phyloP scores from a whole-genome alignment of 2,113 vertebrate genomes.

The Indicator indicator region DNA sequence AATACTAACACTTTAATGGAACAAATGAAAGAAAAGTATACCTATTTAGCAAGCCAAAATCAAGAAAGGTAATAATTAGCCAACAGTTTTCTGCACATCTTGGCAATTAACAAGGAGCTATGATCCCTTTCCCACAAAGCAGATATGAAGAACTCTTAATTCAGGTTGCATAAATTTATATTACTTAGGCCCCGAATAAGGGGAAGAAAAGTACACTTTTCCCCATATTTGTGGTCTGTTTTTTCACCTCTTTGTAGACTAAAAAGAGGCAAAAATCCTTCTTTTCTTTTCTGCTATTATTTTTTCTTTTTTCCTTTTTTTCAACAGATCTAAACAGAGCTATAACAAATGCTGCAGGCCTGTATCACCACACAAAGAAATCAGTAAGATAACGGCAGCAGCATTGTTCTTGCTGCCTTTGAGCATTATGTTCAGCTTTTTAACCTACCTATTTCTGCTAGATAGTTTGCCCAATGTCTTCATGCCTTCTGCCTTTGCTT shows the following conservation, averaged over 20 bases:
- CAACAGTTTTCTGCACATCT: neutral
- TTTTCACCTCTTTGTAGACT: neutral
- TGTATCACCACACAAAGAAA: neutral
- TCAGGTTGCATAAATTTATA: neutral
- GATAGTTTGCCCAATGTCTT: neutral
- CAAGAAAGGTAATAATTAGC: neutral
- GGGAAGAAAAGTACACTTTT: neutral
- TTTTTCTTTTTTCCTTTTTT: neutral
- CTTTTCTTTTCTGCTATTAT: neutral
- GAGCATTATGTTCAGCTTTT: neutral
- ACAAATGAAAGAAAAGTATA: neutral
- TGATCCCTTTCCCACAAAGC: fast-evolving
- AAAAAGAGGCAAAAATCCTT: neutral
- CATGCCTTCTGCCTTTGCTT: neutral
- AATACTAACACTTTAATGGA: neutral
- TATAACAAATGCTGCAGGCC: neutral
- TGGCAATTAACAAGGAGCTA: neutral
- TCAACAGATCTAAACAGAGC: neutral
- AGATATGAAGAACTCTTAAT: neutral
- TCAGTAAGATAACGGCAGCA: neutral
- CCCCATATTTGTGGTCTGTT: neutral
- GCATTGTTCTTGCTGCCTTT: constrained; percentile 7
- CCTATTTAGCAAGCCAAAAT: neutral
- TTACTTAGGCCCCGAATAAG: neutral
- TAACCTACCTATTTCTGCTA: neutral